Evolutionary conservation across 2,113 vertebrate genomes (phyloP), one percentile per base, ranked within the genome.

Genomic region (Macroglossus sobrinus): DNA sequence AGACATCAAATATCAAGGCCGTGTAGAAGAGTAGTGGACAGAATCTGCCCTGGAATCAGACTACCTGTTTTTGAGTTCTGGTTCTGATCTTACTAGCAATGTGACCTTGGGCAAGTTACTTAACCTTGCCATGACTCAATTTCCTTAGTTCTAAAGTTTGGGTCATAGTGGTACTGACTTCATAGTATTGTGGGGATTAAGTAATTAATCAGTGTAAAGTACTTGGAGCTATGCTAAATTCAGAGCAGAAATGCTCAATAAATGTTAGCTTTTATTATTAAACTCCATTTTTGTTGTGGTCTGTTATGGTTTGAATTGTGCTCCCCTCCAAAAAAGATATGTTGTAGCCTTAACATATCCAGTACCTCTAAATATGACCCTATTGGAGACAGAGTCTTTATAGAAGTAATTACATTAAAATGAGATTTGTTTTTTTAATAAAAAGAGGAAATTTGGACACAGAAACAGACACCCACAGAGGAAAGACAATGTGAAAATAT

Each of bases 261-360:
- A 38, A 85, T 16, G 38, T 68, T 72, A 40, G 47, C 24, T 81
- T 66, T 81, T 93, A 72, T 86, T 14, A 93, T 45, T 74, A 75
- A 64, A 71, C 86, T 78, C 26, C 8, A 53, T 66, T 78, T 81
- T 61, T 12, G 26, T 2, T 81, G 24, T 74, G 43, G 47, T 64
- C 57, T 71, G 1, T 40, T 38, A 10, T 47, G 30, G 40, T 80
- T 55, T 91, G 57, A 68, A 47, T 45, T 61, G 21, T 40, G 21
- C 21, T 7, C 21, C 12, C 15, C 14, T 3, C 43, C 4, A 26
- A 66, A 71, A 75, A 82, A 43, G 33, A 21, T 43, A 76, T 4
- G 3, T 8, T 74, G 45, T 22, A 63, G 55, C 11, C 43, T 64
- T 87, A 86, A 55, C 11, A 45, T 71, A 45, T 71, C 75, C 18